Base-by-base conservation (phyloP, 1,140 invertebrate species). In the Pararge aegeria region DNA sequence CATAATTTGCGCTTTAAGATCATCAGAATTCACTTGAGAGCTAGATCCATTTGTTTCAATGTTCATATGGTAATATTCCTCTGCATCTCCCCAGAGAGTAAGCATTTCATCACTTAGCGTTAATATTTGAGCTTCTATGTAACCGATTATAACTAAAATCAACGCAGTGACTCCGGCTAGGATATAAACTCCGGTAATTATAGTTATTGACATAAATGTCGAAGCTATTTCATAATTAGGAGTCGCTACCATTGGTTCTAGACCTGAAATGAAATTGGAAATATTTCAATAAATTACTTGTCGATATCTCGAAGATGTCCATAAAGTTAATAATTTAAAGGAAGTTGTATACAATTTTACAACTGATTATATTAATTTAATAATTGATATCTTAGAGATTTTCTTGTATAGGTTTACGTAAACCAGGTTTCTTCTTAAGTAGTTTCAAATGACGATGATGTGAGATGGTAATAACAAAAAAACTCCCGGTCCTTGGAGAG, bases 201-300 rank as follows among this genome's bases (percentile, higher is more conserved):
- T 49, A 44, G 68, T 70, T 13, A 62, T 55, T 0, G 64, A 65
- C 46, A 69, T 60, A 3, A 73, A 60, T 0, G 68, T 29, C 15
- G 64, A 66, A 0, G 71, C 64, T 50, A 82, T 71, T 68, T 83
- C 74, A 52, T 72, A 85, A 37, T 83, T 78, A n/a, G 80, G 80
- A 5, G 75, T 64, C 27, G 74, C 69, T 1, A 42, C 60, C 61
- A 74, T 76, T 20, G 83, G 82, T 37, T 83, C 73, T 5, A 85
- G 30, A 13, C 77, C 82, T 85, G 66, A 19, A 61, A 70, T 49
- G 4, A 10, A 20, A 3, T 46, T n/a, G n/a, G n/a, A n/a, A n/a
- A n/a, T n/a, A n/a, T n/a, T n/a, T n/a, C n/a, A n/a, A n/a, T n/a
- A n/a, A n/a, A n/a, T n/a, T n/a, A n/a, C n/a, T n/a, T n/a, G n/a